Percentiles rank a stretch among this genome's conserved stretches.
These are phyloP conservation scores for Anguilla obscura DNA, from an alignment of 2,797 vertebrate species.

Conservation along the genomic window DNA sequence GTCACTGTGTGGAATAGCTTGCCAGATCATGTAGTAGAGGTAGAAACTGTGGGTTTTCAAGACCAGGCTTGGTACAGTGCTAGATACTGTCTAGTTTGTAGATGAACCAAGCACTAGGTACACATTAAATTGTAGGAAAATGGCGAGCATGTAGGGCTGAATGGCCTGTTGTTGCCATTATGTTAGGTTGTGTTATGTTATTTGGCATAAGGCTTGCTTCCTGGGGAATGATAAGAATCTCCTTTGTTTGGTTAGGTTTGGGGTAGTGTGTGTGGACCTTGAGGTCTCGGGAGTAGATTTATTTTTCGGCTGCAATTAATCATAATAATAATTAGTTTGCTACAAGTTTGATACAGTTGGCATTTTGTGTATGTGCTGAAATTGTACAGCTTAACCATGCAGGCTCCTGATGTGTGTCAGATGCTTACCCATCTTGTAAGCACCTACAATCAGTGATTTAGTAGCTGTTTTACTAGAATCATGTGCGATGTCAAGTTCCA, in stretches of 20 bases:
- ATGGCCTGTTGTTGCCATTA: too few species aligned
- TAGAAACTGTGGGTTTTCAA: too few species aligned
- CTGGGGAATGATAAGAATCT: slow-evolving; percentile 48
- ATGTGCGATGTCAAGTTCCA: not conserved
- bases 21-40: too few species aligned
- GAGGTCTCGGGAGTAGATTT: not conserved
- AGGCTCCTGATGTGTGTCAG: not conserved
- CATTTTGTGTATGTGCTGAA: not conserved
- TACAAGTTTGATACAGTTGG: not conserved
- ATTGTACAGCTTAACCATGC: not conserved
- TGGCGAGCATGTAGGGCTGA: too few species aligned
- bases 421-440: not conserved
- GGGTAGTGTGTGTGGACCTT: slow-evolving; percentile 30
- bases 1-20: too few species aligned
- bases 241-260: slow-evolving; percentile 46
- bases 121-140: too few species aligned
- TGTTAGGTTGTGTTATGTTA: too few species aligned
- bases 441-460: not conserved
- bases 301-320: not conserved
- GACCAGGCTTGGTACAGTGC: too few species aligned
- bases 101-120: too few species aligned
- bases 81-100: too few species aligned
- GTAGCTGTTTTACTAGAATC: not conserved
- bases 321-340: not conserved
- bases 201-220: slow-evolving; percentile 35